Evolutionary conservation across 2,797 vertebrate species (phyloP).

Genomic region (Labroides dimidiatus): DNA sequence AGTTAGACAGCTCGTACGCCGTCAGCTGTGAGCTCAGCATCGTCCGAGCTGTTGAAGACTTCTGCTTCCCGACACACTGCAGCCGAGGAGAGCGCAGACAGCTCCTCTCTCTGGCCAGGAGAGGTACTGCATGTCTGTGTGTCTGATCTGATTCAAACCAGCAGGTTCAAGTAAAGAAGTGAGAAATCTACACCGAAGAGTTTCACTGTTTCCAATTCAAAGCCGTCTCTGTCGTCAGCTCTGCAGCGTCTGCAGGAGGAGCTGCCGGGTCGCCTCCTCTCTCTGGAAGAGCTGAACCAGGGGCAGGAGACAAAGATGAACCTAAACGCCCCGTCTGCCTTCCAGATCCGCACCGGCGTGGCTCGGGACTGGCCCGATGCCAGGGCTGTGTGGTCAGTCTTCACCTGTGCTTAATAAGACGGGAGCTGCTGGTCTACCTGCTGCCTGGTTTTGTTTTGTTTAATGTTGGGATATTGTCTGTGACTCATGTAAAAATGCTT

Average conservation of each 20-base stretch:
- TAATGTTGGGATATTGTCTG: no score
- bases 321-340: slow-evolving; percentile 29
- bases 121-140: slow-evolving; percentile 61
- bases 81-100: slow-evolving; percentile 81
- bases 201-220: no score
- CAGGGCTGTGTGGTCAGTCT: slow-evolving; percentile 58
- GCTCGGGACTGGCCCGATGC: slow-evolving; percentile 64
- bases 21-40: slow-evolving; percentile 68
- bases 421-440: no score
- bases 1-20: slow-evolving; percentile 65
- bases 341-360: slow-evolving; percentile 41
- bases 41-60: slow-evolving; percentile 76
- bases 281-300: slow-evolving; percentile 42
- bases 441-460: no score
- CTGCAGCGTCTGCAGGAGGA: slow-evolving; percentile 38
- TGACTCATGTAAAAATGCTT: no score
- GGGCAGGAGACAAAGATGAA: slow-evolving; percentile 39
- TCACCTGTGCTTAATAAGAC: no score
- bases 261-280: slow-evolving; percentile 35
- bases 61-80: slow-evolving; percentile 81
- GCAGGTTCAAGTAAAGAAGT: no score
- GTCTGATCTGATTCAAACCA: no score
- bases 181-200: no score
- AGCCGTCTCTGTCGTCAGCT: slow-evolving; percentile 32
- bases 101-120: slow-evolving; percentile 72